Conservation (phyloP, 2,113 vertebrate species). For the Nerophis lumbriciformis region DNA sequence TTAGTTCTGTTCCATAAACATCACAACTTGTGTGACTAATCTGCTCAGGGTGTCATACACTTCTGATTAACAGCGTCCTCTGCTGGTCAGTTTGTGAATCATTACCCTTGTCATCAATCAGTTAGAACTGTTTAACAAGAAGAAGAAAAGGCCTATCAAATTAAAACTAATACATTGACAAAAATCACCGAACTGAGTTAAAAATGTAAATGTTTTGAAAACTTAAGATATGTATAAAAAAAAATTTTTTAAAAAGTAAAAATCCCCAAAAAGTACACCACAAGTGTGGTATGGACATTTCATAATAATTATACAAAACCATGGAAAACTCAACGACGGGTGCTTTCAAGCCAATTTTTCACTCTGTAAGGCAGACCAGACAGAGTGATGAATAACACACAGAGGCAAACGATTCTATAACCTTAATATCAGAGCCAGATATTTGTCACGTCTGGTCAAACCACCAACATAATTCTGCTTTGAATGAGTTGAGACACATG, state of each 20-base stretch:
- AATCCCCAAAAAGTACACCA: slow-evolving; percentile 4
- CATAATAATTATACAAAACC: slow-evolving; percentile 10
- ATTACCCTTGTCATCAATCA: not conserved
- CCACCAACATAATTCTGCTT: slow-evolving; percentile 11
- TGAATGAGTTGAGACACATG: slow-evolving; percentile 42
- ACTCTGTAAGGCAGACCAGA: slow-evolving; percentile 10
- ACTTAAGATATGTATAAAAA: not conserved
- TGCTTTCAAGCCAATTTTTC: slow-evolving; percentile 7
- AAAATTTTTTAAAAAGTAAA: not conserved
- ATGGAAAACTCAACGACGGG: slow-evolving; percentile 10
- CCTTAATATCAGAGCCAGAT: not conserved
- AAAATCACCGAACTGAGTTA: too few relatives aligned
- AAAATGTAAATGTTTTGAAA: too few relatives aligned
- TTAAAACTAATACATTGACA: too few relatives aligned
- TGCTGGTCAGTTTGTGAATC: slow-evolving; percentile 44
- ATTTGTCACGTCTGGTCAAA: slow-evolving; percentile 13
- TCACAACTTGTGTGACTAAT: not conserved
- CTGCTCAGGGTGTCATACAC: not conserved
- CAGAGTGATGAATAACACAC: slow-evolving; percentile 11
- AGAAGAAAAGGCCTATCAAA: too few relatives aligned
- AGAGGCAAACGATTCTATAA: slow-evolving; percentile 1
- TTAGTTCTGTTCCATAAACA: not conserved
- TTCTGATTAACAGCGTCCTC: slow-evolving; percentile 61
- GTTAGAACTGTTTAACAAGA: too few relatives aligned
- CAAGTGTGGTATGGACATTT: slow-evolving; percentile 6